Percentiles rank a stretch among this genome's conserved stretches.
These are phyloP conservation scores for Perognathus longimembris DNA, from an alignment of 2,113 vertebrate genomes.

Conservation along the genomic window DNA sequence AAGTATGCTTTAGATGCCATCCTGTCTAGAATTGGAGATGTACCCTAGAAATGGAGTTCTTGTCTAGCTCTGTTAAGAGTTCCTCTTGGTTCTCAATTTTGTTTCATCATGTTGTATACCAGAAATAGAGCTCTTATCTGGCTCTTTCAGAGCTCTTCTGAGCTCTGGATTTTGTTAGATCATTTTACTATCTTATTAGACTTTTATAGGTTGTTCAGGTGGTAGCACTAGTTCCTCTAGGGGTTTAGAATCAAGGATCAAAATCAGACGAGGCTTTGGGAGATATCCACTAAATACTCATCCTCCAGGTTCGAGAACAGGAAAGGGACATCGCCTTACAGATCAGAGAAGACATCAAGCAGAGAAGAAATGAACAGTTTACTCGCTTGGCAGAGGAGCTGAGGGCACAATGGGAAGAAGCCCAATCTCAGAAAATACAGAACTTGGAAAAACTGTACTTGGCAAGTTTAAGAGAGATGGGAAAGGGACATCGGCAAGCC, in stretches of 20 bases:
- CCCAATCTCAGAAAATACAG: conserved; percentile 89
- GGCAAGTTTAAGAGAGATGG: conserved; percentile 89
- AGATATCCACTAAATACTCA: conserved; percentile 13
- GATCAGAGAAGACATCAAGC: conserved; percentile 92
- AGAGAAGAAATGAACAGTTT: conserved; percentile 88
- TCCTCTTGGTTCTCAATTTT: too few species aligned
- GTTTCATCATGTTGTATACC: not conserved
- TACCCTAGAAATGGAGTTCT: not conserved
- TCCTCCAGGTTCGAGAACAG: conserved; percentile 94
- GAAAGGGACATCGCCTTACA: conserved; percentile 91
- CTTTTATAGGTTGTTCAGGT: not conserved
- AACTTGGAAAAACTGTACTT: conserved; percentile 90
- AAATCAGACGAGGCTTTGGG: not conserved
- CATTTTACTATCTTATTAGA: conserved; percentile 18
- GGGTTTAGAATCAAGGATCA: not conserved
- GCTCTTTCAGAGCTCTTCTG: not conserved
- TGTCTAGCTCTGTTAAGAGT: not conserved
- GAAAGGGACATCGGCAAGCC: conserved; percentile 92
- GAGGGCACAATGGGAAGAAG: conserved; percentile 89
- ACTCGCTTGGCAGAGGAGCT: conserved; percentile 89
- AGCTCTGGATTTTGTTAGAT: not conserved
- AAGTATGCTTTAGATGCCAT: not conserved
- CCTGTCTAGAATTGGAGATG: conserved; percentile 3
- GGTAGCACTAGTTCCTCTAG: not conserved
- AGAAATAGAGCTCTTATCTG: not conserved